Percentiles rank a stretch among this genome's conserved stretches.
Evolutionary conservation across 2,888 invertebrate species (phyloP).

Genomic region (Dermolepida albohirtum): DNA sequence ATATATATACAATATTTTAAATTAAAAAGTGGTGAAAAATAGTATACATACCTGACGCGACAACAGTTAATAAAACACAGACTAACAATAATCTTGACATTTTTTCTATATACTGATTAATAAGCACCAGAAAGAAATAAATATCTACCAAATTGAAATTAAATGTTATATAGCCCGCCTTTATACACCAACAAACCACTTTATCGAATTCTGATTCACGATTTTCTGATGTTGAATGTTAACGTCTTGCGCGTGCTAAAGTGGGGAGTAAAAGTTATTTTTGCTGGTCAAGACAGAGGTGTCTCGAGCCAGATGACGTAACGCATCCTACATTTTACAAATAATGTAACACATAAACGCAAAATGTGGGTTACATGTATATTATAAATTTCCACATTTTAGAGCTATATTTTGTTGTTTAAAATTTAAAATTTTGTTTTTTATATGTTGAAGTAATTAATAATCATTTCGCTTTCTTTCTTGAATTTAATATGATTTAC

Average conservation of each 20-base stretch:
- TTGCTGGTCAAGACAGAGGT: constrained; percentile 16
- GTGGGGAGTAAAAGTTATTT: constrained; percentile 14
- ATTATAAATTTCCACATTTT: too few species aligned
- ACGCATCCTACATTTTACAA: constrained; percentile 1
- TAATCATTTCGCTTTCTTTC: too few species aligned
- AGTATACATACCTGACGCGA: constrained; percentile 12
- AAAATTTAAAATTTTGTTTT: too few species aligned
- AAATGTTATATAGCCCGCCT: too few species aligned
- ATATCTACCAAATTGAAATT: neutral
- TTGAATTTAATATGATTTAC: too few species aligned
- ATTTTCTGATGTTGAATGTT: constrained; percentile 6
- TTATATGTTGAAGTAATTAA: too few species aligned
- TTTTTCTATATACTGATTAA: neutral
- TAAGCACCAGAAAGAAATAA: neutral
- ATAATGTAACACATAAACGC: neutral
- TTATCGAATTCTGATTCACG: constrained; percentile 27
- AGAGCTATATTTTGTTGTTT: too few species aligned
- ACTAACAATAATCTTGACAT: constrained; percentile 25
- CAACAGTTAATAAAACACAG: neutral
- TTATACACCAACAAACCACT: neutral
- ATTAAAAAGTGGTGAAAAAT: too few species aligned
- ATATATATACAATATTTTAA: too few species aligned
- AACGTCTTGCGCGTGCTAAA: constrained; percentile 11
- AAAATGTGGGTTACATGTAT: too few species aligned
- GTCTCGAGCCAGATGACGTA: constrained; percentile 21